Percentiles rank a stretch among this genome's conserved stretches.
These are phyloP conservation scores for Ferrisia virgata DNA, from an alignment of 2,888 invertebrate species.

Conservation along the genomic window DNA sequence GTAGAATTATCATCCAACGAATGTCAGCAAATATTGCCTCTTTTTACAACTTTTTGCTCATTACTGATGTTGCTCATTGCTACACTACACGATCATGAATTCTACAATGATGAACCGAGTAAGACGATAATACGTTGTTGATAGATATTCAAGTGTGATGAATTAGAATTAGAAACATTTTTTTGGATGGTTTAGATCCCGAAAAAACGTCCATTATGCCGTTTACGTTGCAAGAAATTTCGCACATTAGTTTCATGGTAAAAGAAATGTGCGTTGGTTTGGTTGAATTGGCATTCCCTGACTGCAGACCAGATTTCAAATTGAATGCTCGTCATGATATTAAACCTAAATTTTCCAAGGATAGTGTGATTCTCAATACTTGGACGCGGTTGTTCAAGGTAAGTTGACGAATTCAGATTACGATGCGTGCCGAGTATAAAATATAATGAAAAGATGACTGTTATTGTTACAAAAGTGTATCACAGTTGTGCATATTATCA, in stretches of 20 bases:
- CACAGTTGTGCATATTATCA: no score
- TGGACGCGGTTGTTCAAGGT: constrained; percentile 80
- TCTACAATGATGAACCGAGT: constrained; percentile 59
- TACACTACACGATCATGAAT: constrained; percentile 83
- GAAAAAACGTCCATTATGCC: constrained; percentile 56
- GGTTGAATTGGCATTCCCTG: constrained; percentile 82
- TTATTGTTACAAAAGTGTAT: no score
- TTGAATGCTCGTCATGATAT: constrained; percentile 51
- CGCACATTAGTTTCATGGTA: constrained; percentile 67
- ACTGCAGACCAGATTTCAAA: constrained; percentile 59
- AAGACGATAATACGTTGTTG: background rate
- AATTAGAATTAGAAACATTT: no score
- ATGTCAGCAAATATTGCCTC: constrained; percentile 68
- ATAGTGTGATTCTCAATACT: constrained; percentile 51
- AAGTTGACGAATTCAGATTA: no score
- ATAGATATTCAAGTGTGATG: background rate
- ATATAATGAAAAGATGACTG: no score
- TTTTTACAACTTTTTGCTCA: constrained; percentile 79
- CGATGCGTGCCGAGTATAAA: no score
- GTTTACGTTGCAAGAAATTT: constrained; percentile 71
- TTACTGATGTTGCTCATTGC: constrained; percentile 71
- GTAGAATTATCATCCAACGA: constrained; percentile 62
- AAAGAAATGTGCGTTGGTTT: constrained; percentile 80
- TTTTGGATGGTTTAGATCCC: constrained; percentile 29
- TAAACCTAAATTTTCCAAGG: constrained; percentile 52